Conservation (phyloP, 2,113 vertebrate genomes). For the Falco punctatus region DNA sequence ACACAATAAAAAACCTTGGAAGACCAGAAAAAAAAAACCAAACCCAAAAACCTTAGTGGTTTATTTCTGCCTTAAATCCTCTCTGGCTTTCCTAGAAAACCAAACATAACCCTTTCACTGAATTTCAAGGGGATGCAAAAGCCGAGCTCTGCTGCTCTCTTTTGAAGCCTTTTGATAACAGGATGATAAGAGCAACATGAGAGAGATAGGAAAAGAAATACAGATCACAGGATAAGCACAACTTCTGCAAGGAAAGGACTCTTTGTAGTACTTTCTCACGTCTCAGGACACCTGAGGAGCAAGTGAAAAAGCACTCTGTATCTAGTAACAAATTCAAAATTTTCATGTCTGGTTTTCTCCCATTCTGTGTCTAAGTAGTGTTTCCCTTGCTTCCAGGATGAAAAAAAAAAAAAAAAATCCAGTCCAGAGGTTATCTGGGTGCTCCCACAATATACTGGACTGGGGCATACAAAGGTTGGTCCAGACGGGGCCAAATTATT, state of each 20-base stretch:
- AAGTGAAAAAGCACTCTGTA: not conserved
- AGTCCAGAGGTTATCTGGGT: not conserved
- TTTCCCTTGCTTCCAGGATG: not conserved
- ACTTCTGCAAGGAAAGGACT: not conserved
- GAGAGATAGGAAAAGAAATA: not conserved
- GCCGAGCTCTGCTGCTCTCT: not conserved
- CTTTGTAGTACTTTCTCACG: not conserved
- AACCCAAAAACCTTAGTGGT: not conserved
- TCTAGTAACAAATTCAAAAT: not conserved
- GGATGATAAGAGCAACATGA: not conserved
- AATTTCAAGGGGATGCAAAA: not conserved
- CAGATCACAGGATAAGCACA: not conserved
- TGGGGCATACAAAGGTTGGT: not conserved
- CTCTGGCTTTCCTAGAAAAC: not conserved
- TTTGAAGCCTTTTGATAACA: constrained; percentile 23
- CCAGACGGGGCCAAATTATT: not conserved
- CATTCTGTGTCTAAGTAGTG: not conserved
- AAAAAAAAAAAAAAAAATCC: not conserved
- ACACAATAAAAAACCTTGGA: not conserved
- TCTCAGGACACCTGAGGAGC: not conserved
- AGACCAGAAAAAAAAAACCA: not conserved
- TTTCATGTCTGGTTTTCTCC: not conserved
- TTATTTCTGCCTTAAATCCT: not conserved
- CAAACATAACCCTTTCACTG: not conserved
- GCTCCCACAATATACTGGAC: not conserved